These are phyloP conservation scores for Caenorhabditis macrosperma DNA, from an alignment of 2,888 invertebrate species.

Conservation along the genomic window DNA sequence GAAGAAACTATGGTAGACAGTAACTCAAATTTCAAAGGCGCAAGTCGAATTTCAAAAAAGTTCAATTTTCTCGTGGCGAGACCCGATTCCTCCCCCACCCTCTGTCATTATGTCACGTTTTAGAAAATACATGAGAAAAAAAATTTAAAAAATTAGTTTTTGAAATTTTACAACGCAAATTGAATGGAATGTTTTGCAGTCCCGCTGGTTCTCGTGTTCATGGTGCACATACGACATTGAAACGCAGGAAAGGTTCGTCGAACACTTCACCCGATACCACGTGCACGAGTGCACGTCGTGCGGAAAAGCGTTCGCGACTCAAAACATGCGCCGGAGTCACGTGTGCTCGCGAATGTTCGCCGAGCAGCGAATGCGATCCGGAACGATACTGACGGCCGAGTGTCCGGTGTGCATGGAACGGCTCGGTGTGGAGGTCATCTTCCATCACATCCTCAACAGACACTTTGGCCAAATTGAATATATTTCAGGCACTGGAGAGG, in stretches of 20 bases:
- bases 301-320: slow-evolving; percentile 10
- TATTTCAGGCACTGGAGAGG: slow-evolving; percentile 17
- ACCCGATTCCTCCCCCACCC: no score
- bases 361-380: background rate
- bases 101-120: no score
- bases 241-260: background rate
- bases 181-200: background rate
- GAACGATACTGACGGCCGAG: background rate
- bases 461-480: slow-evolving; percentile 27
- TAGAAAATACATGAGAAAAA: no score
- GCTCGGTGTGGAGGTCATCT: background rate
- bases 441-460: slow-evolving; percentile 6
- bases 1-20: no score
- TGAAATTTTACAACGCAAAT: background rate
- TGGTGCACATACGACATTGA: slow-evolving; percentile 13
- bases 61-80: no score
- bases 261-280: slow-evolving; percentile 23
- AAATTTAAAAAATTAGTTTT: no score
- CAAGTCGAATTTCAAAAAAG: no score
- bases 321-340: background rate
- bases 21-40: no score
- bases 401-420: slow-evolving; percentile 9
- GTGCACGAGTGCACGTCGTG: slow-evolving; percentile 6
- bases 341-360: background rate
- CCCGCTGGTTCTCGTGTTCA: slow-evolving; percentile 19